Evolutionary conservation across 1,140 invertebrate species (phyloP), one percentile per base, ranked within the genome.

Genomic region (Drosophila santomea): DNA sequence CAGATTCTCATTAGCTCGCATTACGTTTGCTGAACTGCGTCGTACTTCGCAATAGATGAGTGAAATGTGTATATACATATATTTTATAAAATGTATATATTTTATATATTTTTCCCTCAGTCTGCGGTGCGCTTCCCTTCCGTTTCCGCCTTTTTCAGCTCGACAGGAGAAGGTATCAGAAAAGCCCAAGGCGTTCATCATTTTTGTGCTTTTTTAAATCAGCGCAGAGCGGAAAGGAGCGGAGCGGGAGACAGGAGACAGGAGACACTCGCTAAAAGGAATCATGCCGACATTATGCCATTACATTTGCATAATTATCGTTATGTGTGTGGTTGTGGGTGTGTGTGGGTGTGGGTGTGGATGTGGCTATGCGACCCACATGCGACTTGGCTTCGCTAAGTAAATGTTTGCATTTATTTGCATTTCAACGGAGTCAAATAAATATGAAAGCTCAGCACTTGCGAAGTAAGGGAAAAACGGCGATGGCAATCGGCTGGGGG

Each of bases 231-330:
- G 57, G 58, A 63, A 72, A 60, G 28, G 23, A 23, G 23, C 23
- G 23, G 23, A n/a, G n/a, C n/a, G n/a, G n/a, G n/a, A 23, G 23
- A 17, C 17, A 2, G 61, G 56, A 62, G 73, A 80, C 67, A 41
- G 61, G 60, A 66, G 77, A 78, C 81, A 80, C 75, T 52, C 50
- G 52, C 71, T 75, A 51, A 71, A 67, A 20, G 69, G 78, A 88
- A 83, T 88, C 83, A 83, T 83, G 79, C 59, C 79, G 74, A 69
- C 82, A 88, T 85, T 85, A 82, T 80, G 78, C 83, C 78, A 78
- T 88, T 73, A 78, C 75, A 86, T 86, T 86, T 86, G 83, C 82
- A 86, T 86, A 86, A 86, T 86, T 86, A 86, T 86, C 80, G 57
- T 82, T 82, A 52, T 71, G 78, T 71, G 69, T 54, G 67, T 45